Evolutionary conservation across 2,888 invertebrate genomes (phyloP).

Genomic region (Onchidella celtica): DNA sequence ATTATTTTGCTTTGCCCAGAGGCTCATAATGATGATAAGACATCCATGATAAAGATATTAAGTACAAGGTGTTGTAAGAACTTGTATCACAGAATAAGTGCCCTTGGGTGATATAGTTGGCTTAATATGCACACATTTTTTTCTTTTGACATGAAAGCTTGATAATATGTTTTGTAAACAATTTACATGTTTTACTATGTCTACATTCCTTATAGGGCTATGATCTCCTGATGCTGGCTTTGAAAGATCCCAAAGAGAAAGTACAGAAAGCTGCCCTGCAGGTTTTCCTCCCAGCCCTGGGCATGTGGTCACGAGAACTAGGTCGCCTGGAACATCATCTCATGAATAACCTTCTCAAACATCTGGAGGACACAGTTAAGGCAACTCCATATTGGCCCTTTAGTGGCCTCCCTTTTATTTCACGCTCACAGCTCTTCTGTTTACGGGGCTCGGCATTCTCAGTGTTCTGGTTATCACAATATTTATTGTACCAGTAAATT

Average conservation of each 20-base stretch:
- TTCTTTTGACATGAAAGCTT: too few relatives aligned
- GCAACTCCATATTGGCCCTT: slow-evolving; percentile 62
- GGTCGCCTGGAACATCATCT: slow-evolving; percentile 81
- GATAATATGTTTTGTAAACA: too few relatives aligned
- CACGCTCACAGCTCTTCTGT: neutral
- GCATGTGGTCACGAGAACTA: slow-evolving; percentile 84
- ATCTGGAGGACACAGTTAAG: slow-evolving; percentile 77
- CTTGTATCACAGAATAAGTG: too few relatives aligned
- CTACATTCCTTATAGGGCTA: slow-evolving; percentile 68
- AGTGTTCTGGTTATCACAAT: neutral
- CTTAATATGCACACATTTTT: too few relatives aligned
- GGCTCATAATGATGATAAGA: too few relatives aligned
- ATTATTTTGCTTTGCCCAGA: too few relatives aligned
- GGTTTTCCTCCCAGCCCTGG: slow-evolving; percentile 84
- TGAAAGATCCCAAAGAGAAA: slow-evolving; percentile 83
- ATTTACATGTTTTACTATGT: too few relatives aligned
- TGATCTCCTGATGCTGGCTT: slow-evolving; percentile 83
- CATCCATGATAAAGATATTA: too few relatives aligned
- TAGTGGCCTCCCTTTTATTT: neutral
- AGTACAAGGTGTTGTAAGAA: too few relatives aligned
- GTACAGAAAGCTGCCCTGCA: slow-evolving; percentile 83
- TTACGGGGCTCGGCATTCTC: neutral
- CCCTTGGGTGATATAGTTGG: too few relatives aligned
- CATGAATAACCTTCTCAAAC: slow-evolving; percentile 73
- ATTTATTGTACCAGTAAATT: too few relatives aligned